Conservation (phyloP, 2,113 vertebrate genomes). For the Caranx ignobilis region DNA sequence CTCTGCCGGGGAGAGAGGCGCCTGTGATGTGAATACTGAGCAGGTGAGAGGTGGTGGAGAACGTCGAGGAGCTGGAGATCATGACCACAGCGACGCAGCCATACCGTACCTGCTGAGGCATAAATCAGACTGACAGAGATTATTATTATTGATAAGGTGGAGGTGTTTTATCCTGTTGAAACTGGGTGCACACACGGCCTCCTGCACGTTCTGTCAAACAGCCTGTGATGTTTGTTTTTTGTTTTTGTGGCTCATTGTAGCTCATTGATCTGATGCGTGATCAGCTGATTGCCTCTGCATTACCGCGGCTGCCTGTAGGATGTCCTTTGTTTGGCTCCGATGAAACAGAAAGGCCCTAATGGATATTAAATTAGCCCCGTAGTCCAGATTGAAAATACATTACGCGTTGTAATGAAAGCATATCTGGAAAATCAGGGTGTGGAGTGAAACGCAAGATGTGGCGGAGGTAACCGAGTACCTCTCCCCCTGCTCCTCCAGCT, state of each 20-base stretch:
- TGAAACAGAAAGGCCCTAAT: slow-evolving; percentile 26
- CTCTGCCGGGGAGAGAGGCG: slow-evolving; percentile 15
- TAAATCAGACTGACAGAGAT: slow-evolving; percentile 48
- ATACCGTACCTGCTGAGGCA: slow-evolving; percentile 51
- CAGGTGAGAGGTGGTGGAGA: slow-evolving; percentile 40
- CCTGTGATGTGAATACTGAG: slow-evolving; percentile 73
- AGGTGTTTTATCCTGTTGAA: slow-evolving; percentile 36
- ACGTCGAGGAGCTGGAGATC: slow-evolving; percentile 21
- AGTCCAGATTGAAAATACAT: slow-evolving; percentile 25
- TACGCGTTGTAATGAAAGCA: background rate
- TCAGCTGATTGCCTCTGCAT: slow-evolving; percentile 35
- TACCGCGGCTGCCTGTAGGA: slow-evolving; percentile 28
- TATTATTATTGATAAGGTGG: slow-evolving; percentile 56
- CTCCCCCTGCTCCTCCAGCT: background rate
- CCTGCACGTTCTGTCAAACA: background rate
- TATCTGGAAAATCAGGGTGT: slow-evolving; percentile 14
- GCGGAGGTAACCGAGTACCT: background rate
- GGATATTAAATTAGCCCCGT: slow-evolving; percentile 36
- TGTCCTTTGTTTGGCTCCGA: slow-evolving; percentile 4
- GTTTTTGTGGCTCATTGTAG: background rate
- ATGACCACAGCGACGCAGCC: slow-evolving; percentile 45
- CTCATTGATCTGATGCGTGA: slow-evolving; percentile 35
- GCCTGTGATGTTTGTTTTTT: too few relatives aligned
- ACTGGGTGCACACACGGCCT: background rate
- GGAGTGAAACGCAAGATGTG: slow-evolving; percentile 24